A percentile compares a stretch with the other conserved stretches of the same genome.
Conservation (phyloP, 2,797 vertebrate genomes). For the Lerista edwardsae region DNA sequence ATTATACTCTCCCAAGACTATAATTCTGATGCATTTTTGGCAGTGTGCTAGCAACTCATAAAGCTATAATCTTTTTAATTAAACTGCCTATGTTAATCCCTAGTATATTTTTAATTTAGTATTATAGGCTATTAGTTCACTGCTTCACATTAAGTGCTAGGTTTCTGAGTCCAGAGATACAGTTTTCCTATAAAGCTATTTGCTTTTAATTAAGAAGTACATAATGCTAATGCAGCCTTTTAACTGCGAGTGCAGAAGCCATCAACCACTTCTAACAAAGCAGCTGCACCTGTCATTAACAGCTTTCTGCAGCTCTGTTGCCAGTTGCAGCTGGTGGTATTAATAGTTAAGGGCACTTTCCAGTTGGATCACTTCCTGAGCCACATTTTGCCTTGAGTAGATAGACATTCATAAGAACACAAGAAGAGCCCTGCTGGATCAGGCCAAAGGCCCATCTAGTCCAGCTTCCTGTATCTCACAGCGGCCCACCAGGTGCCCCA, state of each 20-base stretch:
- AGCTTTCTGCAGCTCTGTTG: neutral
- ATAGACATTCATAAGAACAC: no score
- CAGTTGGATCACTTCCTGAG: neutral
- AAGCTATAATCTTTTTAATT: slow-evolving; percentile 40
- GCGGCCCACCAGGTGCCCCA: no score
- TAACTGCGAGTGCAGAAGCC: neutral
- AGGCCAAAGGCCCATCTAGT: no score
- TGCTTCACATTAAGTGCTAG: neutral
- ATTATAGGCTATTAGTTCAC: neutral
- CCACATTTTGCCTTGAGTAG: neutral
- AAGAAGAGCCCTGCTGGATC: no score
- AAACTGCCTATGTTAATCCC: slow-evolving; percentile 21
- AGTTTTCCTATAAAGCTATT: neutral
- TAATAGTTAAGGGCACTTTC: neutral
- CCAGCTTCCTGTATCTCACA: no score
- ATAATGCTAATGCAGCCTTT: slow-evolving; percentile 2
- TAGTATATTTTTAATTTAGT: slow-evolving; percentile 18
- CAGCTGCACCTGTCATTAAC: slow-evolving; percentile 2
- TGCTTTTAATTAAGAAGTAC: slow-evolving; percentile 23
- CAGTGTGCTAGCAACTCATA: neutral
- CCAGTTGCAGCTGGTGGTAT: slow-evolving; percentile 3
- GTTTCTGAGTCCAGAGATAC: neutral
- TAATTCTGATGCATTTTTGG: neutral
- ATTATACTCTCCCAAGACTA: neutral
- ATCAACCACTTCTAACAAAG: neutral